phyloP scores from a whole-genome alignment of 2,113 vertebrate species.

The Crotalus helleri region DNA sequence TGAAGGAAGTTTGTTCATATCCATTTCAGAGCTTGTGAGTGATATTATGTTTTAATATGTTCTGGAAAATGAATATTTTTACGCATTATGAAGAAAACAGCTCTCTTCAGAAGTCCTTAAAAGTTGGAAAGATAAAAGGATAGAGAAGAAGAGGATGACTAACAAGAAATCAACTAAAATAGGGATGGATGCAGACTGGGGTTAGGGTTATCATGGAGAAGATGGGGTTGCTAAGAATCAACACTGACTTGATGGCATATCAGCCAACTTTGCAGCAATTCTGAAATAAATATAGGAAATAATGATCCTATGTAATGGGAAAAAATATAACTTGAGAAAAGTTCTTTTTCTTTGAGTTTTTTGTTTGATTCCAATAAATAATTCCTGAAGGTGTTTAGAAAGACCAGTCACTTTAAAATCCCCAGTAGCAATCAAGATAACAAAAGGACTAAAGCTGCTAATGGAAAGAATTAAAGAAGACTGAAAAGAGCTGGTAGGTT shows the following conservation, averaged over 20 bases:
- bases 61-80: neutral
- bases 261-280: neutral
- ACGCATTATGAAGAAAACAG: neutral
- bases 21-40: neutral
- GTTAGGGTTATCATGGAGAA: neutral
- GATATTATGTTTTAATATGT: neutral
- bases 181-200: neutral
- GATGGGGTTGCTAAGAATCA: neutral
- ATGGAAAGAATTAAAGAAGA: conserved; percentile 19
- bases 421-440: neutral
- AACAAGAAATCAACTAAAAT: neutral
- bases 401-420: neutral
- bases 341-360: conserved; percentile 1
- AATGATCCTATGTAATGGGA: neutral
- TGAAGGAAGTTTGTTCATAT: neutral
- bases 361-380: neutral
- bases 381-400: conserved; percentile 7
- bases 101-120: neutral
- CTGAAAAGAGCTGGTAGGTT: neutral
- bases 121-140: neutral
- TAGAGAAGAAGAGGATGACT: neutral
- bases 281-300: neutral
- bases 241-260: neutral
- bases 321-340: neutral
- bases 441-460: conserved; percentile 5